Base-by-base conservation (phyloP, 2,113 vertebrate genomes). In the Zosterops lateralis region DNA sequence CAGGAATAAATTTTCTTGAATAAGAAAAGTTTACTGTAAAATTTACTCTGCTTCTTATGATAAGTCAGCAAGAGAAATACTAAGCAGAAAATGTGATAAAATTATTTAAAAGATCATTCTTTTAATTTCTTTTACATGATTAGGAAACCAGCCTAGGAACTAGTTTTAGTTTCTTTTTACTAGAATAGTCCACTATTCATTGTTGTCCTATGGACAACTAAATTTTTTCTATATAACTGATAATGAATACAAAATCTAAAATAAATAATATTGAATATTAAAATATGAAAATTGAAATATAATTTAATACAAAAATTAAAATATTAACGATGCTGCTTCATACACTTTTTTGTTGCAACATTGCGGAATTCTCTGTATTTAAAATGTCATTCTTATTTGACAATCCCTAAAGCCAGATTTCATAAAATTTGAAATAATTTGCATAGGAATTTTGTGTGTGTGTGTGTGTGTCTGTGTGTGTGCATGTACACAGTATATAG, bases 41-140 rank as follows among this genome's bases (percentile, higher is more conserved):
- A 87, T 71, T 54, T 48, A 51, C 9, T 32, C 4, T 26, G 25
- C n/a, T 66, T 67, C 29, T 57, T 36, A 60, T 0, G 0, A 3
- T 18, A 88, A 75, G 6, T 65, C 48, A 89, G 12, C 10, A 70
- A 45, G 67, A 76, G 29, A 87, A 94, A 76, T 12, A 20, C 5
- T 21, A 68, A 75, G n/a, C 34, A 79, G 25, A 70, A 92, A 57
- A 56, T 16, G 10, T 4, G 15, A 83, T 18, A 2, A 65, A 75
- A 45, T 38, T 47, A 70, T 25, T 84, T 53, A 54, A 68, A 91
- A 74, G 9, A 40, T 65, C 3, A 18, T 36, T 56, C 1, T 70
- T 84, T 80, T 20, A 4, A 48, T 50, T 73, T 87, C 5, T 89
- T 15, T 58, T 45, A 40, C 7, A 8, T 9, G 5, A 67, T 47